phyloP scores from a whole-genome alignment of 2,888 invertebrate genomes.

The Melanostoma scalare region DNA sequence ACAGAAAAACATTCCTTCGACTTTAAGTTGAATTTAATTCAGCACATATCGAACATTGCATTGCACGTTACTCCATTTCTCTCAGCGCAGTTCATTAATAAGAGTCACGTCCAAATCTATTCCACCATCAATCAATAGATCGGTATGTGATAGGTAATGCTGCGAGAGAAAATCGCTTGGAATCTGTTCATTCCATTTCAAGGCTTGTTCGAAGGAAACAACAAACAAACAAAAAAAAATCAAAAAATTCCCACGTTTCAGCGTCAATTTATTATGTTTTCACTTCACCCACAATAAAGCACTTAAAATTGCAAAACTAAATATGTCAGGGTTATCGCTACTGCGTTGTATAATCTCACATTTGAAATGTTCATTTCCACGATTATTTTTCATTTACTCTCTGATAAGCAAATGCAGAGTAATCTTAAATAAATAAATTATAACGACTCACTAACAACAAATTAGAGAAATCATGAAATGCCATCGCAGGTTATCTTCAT shows the following conservation, averaged over 20 bases:
- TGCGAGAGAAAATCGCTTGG: background rate
- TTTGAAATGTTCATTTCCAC: slow-evolving; percentile 11
- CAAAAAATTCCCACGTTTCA: slow-evolving; percentile 1
- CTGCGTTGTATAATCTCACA: slow-evolving; percentile 24
- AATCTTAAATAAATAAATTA: slow-evolving; percentile 44
- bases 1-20: too few species aligned
- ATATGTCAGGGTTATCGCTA: slow-evolving; percentile 52
- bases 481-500: slow-evolving; percentile 37
- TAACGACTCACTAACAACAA: slow-evolving; percentile 42
- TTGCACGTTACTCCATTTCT: background rate
- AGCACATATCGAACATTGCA: too few species aligned
- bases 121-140: background rate
- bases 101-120: background rate
- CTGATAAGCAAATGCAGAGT: slow-evolving; percentile 16
- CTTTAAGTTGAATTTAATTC: too few species aligned
- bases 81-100: background rate
- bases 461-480: slow-evolving; percentile 37
- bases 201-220: background rate
- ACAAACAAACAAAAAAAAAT: background rate
- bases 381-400: slow-evolving; percentile 8
- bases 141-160: background rate
- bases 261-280: background rate
- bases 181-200: background rate
- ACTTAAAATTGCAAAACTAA: slow-evolving; percentile 34
- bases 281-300: slow-evolving; percentile 15